Base-by-base conservation (phyloP, 2,113 vertebrate species). In the Hypocryptadius cinnamomeus region DNA sequence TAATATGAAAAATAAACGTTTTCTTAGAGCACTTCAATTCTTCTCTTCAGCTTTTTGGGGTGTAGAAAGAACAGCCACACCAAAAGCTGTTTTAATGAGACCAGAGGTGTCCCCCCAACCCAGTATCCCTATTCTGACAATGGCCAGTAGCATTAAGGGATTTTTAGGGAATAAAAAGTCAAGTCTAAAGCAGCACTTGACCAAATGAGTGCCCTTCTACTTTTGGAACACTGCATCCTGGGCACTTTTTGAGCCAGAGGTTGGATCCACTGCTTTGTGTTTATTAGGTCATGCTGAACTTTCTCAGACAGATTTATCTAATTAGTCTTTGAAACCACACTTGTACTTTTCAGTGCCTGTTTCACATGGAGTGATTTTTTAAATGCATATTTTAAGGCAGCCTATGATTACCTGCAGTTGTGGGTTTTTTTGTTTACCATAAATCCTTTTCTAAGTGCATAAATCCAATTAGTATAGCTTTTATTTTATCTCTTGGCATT, bases 401-500 rank as follows among this genome's bases (percentile, higher is more conserved):
- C 68, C 53, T 94, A 63, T 16, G 6, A 80, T 82, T 89, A 79
- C 79, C 53, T 95, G 51, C 21, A 65, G 35, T 45, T 63, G 40
- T 39, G 23, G 16, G 3, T 0, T 20, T 77, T 72, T 84, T 63
- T 89, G 37, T 81, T 85, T 68, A 13, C 37, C 35, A 25, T 54
- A 88, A 93, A 93, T 94, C 68, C 42, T 80, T 90, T 82, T 61
- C 50, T 70, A 65, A 53, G 50, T 73, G 54, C 47, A 66, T 91
- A 77, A 95, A 88, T 95, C 76, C 82, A 85, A 73, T 92, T 93
- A 94, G 76, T n/a, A 65, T 21, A 31, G 71, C 39, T 93, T 85
- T 84, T 87, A 47, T 59, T 81, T 22, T 90, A 19, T 82, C 73
- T 94, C 45, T 66, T 77, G 71, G 33, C 35, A 59, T 76, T 90